Conservation (phyloP, 1,140 invertebrate genomes). For the Anagrus nilaparvatae region DNA sequence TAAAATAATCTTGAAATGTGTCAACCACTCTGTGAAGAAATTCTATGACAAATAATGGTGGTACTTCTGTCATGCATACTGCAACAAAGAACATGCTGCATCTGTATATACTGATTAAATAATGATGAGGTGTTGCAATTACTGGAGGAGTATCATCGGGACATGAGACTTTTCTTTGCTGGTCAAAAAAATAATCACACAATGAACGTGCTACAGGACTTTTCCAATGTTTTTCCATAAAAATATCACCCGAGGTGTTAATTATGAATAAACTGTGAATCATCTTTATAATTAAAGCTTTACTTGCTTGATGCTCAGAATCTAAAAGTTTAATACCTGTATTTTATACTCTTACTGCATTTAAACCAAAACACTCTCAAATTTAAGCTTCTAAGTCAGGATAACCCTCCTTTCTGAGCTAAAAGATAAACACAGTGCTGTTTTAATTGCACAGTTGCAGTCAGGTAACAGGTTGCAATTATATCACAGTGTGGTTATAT, state of each 20-base stretch:
- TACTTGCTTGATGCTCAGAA: no score
- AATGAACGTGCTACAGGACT: conserved; percentile 94
- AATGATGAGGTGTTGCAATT: conserved; percentile 95
- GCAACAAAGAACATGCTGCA: conserved; percentile 92
- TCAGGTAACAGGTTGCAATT: no score
- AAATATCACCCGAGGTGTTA: conserved; percentile 93
- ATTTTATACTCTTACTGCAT: no score
- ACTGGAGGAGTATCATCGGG: conserved; percentile 92
- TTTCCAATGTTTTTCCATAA: conserved; percentile 99
- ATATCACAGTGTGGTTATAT: no score
- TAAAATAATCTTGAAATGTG: conserved; percentile 95
- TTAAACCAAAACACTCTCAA: no score
- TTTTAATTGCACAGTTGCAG: no score
- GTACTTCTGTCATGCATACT: conserved; percentile 92
- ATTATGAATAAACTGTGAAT: conserved; percentile 97
- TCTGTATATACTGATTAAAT: conserved; percentile 90
- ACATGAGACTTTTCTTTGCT: conserved; percentile 70
- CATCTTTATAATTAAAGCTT: no score
- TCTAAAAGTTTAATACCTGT: no score
- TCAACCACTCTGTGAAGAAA: conserved; percentile 96
- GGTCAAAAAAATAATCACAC: conserved; percentile 99
- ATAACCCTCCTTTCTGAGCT: no score
- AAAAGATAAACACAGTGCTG: no score
- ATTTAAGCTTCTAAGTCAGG: no score
- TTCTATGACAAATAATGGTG: conserved; percentile 96